A percentile compares a stretch with the other conserved stretches of the same genome.
phyloP scores from a whole-genome alignment of 2,888 invertebrate genomes.

The Drosophila kokeensis region DNA sequence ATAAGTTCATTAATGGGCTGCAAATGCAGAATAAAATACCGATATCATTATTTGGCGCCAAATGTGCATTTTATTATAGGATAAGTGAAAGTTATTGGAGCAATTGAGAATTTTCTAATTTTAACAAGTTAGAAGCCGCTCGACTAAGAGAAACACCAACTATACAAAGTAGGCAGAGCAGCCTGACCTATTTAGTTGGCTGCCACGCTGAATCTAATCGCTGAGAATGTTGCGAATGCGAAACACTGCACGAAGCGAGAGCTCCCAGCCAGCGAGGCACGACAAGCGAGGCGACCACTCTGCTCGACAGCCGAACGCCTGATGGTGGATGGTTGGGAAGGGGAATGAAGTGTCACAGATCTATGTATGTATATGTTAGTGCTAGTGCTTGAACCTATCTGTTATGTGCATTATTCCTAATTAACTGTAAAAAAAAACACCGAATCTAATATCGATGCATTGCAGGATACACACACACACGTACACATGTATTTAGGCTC shows the following conservation, averaged over 20 bases:
- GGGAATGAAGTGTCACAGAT: neutral
- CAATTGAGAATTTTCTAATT: neutral
- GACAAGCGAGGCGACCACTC: neutral
- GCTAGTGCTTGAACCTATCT: neutral
- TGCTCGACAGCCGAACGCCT: neutral
- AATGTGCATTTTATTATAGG: neutral
- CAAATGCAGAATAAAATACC: neutral
- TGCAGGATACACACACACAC: neutral
- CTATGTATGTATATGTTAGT: neutral
- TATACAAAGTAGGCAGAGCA: no score
- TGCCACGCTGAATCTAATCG: neutral
- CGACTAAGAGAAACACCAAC: neutral
- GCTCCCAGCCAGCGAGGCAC: neutral
- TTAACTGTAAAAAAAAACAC: neutral
- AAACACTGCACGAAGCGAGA: neutral
- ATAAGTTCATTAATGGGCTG: neutral
- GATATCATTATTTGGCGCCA: neutral
- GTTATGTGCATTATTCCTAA: neutral
- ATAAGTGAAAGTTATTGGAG: neutral
- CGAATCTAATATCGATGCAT: neutral
- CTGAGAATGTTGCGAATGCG: neutral
- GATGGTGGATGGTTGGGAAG: neutral
- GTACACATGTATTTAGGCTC: neutral
- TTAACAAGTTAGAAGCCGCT: neutral
- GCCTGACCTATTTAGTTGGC: neutral